Base-by-base conservation (phyloP, 2,113 vertebrate genomes). In the Melierax canorus region DNA sequence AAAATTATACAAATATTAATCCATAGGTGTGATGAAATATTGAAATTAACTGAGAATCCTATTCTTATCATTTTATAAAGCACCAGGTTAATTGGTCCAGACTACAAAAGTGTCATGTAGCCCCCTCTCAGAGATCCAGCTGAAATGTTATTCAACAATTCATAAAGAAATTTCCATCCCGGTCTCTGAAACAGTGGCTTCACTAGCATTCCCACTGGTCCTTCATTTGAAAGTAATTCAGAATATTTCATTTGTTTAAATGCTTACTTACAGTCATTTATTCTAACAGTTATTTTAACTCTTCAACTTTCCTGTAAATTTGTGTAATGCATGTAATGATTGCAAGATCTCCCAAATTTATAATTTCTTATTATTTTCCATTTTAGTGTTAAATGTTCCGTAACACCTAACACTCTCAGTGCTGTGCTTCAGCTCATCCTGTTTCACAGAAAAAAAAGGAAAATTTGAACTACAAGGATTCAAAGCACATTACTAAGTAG, bases 1-100 rank as follows among this genome's bases (percentile, higher is more conserved):
- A 96, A 97, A 97, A 88, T 68, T 75, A 96, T 81, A 71, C 41
- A 92, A 92, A 92, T 92, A 94, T 91, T 82, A 73, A 94, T 87
- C 64, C 82, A 90, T 82, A 94, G 50, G 55, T 91, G 77, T 94
- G 88, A 73, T 71, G 74, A 92, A 95, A 91, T 88, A 92, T 29
- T 56, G 36, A 73, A 10, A 69, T 76, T 60, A 62, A 51, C 22
- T 82, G 58, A 94, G 12, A 90, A 90, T 78, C 29, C 10, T 66
- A 55, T 72, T 72, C 11, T 76, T 94, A 66, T 15, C 7, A 50
- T 87, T 94, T 92, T 58, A 32, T 76, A 88, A 88, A 96, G 15
- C 56, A 74, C 16, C 9, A 86, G 15, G 10, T 69, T 75, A 64
- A 80, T 26, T 88, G 22, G 56, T 67, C 58, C 30, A 73, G 51